Evolutionary conservation across 2,113 vertebrate species (phyloP).

Genomic region (Odobenus rosmarus): DNA sequence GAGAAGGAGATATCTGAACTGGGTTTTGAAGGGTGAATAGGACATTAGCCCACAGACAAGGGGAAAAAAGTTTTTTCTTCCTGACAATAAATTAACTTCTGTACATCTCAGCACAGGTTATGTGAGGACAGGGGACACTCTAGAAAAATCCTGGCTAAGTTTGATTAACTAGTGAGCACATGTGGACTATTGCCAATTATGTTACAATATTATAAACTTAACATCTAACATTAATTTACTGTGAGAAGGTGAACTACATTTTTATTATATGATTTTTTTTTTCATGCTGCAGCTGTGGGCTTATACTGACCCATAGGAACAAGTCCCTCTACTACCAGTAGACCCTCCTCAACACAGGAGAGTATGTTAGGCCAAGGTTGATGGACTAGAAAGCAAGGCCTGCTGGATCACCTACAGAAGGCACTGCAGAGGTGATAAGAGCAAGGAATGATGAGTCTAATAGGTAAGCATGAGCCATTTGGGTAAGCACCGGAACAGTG

Average conservation of each 20-base stretch:
- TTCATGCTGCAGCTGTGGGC: background rate
- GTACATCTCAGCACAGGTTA: background rate
- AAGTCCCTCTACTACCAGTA: background rate
- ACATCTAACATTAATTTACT: background rate
- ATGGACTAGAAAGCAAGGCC: background rate
- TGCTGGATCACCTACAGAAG: background rate
- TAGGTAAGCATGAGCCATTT: background rate
- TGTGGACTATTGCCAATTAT: no score
- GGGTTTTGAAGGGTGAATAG: background rate
- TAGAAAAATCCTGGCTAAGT: background rate
- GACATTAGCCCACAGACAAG: background rate
- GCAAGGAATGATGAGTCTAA: background rate
- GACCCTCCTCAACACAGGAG: background rate
- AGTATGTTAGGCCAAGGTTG: background rate
- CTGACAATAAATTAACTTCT: background rate
- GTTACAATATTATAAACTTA: background rate
- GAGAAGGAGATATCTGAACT: background rate
- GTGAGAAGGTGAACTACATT: background rate
- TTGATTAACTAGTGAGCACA: background rate
- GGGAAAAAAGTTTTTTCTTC: background rate
- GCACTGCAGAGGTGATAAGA: background rate
- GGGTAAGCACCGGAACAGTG: fast-evolving
- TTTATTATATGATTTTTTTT: background rate
- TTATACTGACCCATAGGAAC: background rate
- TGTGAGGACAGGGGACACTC: background rate